These are phyloP conservation scores for Ischnus inquisitorius DNA, from an alignment of 2,888 invertebrate species.

Conservation along the genomic window DNA sequence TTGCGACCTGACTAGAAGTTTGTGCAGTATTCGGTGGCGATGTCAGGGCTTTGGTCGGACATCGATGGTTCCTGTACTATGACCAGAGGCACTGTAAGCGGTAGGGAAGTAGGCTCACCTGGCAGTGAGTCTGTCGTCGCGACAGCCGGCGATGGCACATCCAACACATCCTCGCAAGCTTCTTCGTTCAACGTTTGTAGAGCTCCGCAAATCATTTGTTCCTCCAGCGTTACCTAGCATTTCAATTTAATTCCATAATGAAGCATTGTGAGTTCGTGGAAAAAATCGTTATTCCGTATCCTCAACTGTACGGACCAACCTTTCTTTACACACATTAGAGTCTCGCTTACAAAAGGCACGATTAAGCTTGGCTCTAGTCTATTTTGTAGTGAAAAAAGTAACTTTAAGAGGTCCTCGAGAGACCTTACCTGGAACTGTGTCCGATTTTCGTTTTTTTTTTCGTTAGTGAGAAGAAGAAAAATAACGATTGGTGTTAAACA, in stretches of 20 bases:
- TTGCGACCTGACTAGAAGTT: constrained; percentile 75
- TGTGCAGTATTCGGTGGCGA: constrained; percentile 79
- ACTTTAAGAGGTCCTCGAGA: constrained; percentile 63
- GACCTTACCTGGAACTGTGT: constrained; percentile 76
- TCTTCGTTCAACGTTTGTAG: constrained; percentile 97
- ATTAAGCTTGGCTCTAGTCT: constrained; percentile 66
- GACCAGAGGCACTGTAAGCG: constrained; percentile 84
- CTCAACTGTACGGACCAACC: constrained; percentile 60
- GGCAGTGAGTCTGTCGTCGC: constrained; percentile 81
- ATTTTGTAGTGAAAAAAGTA: constrained; percentile 65
- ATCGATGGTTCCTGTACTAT: constrained; percentile 84
- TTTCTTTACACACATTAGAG: constrained; percentile 62
- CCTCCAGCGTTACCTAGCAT: constrained; percentile 94
- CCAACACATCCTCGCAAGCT: constrained; percentile 95
- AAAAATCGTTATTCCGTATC: constrained; percentile 33
- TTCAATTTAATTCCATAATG: constrained; percentile 30
- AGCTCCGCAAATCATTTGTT: constrained; percentile 98
- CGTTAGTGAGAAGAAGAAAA: constrained; percentile 35
- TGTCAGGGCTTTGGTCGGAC: constrained; percentile 83
- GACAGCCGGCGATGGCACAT: constrained; percentile 86
- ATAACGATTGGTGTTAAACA: constrained; percentile 22
- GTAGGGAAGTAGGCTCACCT: constrained; percentile 84
- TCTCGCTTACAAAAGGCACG: constrained; percentile 61
- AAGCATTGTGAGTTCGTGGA: not conserved
- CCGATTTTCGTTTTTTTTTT: constrained; percentile 59